Evolutionary conservation across 2,113 vertebrate species (phyloP).

Genomic region (Lasiurus cinereus): DNA sequence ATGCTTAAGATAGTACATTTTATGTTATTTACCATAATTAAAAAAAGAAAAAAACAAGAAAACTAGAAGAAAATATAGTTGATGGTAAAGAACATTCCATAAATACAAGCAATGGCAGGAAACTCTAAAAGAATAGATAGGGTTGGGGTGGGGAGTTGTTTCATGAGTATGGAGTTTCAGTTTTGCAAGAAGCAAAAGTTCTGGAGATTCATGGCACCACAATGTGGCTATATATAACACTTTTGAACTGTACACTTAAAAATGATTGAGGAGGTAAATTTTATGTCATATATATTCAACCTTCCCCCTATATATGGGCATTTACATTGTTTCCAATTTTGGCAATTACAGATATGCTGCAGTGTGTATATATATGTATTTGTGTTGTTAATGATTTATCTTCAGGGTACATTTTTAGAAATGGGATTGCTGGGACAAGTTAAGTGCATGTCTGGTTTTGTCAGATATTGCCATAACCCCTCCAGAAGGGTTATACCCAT

Average conservation of each 20-base stretch:
- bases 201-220: background rate
- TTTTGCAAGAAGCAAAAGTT: conserved; percentile 23
- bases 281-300: background rate
- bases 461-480: background rate
- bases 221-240: background rate
- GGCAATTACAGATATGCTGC: background rate
- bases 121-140: background rate
- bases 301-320: background rate
- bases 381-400: background rate
- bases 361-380: background rate
- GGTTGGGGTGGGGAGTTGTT: background rate
- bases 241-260: background rate
- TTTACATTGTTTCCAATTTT: conserved; percentile 45
- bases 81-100: background rate
- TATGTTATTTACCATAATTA: background rate
- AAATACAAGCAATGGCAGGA: background rate
- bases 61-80: background rate
- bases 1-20: background rate
- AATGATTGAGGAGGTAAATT: background rate
- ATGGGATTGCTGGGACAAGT: background rate
- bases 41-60: background rate
- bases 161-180: background rate
- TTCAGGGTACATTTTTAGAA: conserved; percentile 37
- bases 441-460: background rate
- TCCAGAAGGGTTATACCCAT: background rate